Base-by-base conservation (phyloP, 1,140 invertebrate genomes). In the Asobara japonica region DNA sequence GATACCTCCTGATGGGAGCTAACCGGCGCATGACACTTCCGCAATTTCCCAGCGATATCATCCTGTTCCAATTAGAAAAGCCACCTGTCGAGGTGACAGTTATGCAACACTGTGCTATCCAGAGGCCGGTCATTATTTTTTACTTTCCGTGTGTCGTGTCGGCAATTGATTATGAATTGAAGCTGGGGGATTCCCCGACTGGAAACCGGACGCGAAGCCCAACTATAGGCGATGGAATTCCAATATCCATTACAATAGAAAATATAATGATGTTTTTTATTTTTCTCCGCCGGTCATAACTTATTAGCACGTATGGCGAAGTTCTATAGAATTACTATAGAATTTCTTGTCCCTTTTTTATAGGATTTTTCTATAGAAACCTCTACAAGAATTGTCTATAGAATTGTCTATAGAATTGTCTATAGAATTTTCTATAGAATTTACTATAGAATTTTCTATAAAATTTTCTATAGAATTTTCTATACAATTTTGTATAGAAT, bases 1-100 rank as follows among this genome's bases (percentile, higher is more conserved):
- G 20, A 56, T 56, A 56, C 51, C 51, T 56, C 51, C 25, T 27
- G 51, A 25, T 56, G 51, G 11, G 22, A 56, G 65, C 38, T 64
- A 38, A 64, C 33, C 67, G 29, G 66, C 41, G 38, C 72, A 69
- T 69, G 65, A 73, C 72, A 65, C 72, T 72, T 72, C 71, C 71
- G 66, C 71, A 72, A 72, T 72, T 72, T 72, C 5, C 65, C n/a
- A 18, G 38, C 45, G 30, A 69, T 48, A 60, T 72, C 41, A 38
- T 67, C 31, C 29, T 61, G 30, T 61, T 56, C 16, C 31, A 67
- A 67, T 61, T 72, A 72, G 36, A 41, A 20, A 62, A 41, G 29
- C 16, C 51, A 51, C 30, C 33, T 56, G 45, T 48, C 27, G 8
- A 30, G 33, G 64, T 13, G 51, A 56, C 51, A 56, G 51, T 56